Evolutionary conservation across 2,797 vertebrate species (phyloP).

Genomic region (Cyclopterus lumpus): DNA sequence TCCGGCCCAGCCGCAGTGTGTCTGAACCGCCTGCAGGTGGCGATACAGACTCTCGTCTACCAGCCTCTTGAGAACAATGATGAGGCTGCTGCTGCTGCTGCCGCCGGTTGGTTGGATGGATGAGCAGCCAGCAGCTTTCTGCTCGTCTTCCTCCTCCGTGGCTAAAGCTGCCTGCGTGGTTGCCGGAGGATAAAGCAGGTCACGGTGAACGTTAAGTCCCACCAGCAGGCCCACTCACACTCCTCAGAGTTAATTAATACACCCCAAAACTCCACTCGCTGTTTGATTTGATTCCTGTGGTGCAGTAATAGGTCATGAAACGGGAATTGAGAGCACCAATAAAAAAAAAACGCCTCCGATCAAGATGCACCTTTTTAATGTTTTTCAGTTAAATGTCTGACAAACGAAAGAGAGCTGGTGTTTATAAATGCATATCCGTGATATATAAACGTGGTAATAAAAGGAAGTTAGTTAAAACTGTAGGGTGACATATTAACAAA

Average conservation of each 20-base stretch:
- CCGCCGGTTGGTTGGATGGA: slow-evolving; percentile 47
- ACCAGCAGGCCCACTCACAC: neutral
- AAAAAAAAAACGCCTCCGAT: neutral
- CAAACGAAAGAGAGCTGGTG: neutral
- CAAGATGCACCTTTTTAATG: neutral
- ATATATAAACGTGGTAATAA: neutral
- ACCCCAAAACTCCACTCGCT: neutral
- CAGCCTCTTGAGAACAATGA: neutral
- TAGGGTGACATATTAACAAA: neutral
- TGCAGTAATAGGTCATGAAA: neutral
- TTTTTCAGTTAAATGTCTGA: neutral
- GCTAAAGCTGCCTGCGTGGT: slow-evolving; percentile 27
- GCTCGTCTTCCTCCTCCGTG: slow-evolving; percentile 21
- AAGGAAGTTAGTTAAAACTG: neutral
- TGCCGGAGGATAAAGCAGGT: slow-evolving; percentile 33
- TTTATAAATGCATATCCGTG: neutral
- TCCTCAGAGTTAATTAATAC: neutral
- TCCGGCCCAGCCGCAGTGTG: slow-evolving; percentile 69
- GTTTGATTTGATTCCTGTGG: neutral
- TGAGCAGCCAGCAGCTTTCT: slow-evolving; percentile 54
- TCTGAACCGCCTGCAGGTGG: slow-evolving; percentile 77
- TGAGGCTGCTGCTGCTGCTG: neutral
- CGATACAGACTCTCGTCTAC: slow-evolving; percentile 65
- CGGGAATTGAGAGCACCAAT: neutral
- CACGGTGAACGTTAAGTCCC: slow-evolving; percentile 51